Base-by-base conservation (phyloP, 1,140 invertebrate genomes). In the Neodiprion pinetum region DNA sequence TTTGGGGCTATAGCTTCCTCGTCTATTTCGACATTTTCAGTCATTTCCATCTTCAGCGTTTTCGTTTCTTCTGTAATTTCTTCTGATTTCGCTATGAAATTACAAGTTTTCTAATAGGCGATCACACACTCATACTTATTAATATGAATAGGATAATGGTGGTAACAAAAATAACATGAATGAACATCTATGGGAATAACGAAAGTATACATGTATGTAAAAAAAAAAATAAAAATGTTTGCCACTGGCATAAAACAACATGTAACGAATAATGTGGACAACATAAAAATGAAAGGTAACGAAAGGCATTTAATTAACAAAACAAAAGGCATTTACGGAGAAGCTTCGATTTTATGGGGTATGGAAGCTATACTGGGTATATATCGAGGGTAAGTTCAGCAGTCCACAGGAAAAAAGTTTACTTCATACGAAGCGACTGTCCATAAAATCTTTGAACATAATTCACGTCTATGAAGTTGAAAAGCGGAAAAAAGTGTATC, bases 41-140 rank as follows among this genome's bases (percentile, higher is more conserved):
- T 73, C 8, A 76, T 68, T 23, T 72, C 74, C 70, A 67, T 84
- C 75, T 76, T 77, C 75, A 77, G 67, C 70, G 80, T 73, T 77
- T 76, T 70, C 72, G 76, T 80, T 72, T 83, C 83, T 40, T 86
- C 87, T 47, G 82, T 76, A 72, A 78, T 86, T 83, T 90, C 90
- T 70, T 90, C 85, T 23, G 90, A 86, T 82, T 90, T 90, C 7
- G 90, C 82, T 88, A 80, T 28, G 73, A 79, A 84, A 86, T 66
- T 72, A 82, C 74, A 84, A 69, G 67, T 69, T 11, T 7, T 69
- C 67, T 69, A 69, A 69, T 69, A 47, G 67, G 67, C 67, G 11
- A 23, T 21, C 40, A 14, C 40, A 23, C 67, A 23, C 17, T 69
- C 21, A 11, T 69, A 69, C 21, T 69, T 69, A 69, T 47, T 69